Conservation (phyloP, 2,113 vertebrate genomes). For the Scophthalmus maximus region DNA sequence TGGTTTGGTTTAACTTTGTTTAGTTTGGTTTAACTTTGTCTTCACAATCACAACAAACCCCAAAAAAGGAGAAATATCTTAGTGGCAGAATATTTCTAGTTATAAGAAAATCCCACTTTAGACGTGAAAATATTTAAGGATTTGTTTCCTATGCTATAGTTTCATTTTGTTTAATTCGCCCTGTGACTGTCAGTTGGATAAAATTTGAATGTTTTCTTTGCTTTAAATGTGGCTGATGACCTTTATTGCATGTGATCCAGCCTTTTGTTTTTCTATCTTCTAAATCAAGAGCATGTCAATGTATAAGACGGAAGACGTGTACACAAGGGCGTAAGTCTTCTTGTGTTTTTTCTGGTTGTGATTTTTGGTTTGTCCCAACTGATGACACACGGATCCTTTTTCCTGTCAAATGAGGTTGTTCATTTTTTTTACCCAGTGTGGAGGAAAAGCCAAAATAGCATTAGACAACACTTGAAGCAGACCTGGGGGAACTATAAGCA, state of each 20-base stretch:
- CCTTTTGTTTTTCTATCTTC: not conserved
- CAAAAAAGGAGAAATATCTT: no score
- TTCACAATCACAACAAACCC: no score
- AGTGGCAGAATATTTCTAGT: no score
- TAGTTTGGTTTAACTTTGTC: no score
- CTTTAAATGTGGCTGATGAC: no score
- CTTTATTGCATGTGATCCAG: not conserved
- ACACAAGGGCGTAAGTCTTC: not conserved
- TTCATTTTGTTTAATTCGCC: no score
- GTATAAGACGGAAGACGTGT: not conserved
- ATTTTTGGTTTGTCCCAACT: not conserved
- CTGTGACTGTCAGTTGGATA: no score
- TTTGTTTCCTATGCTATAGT: no score
- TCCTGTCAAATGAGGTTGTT: slow-evolving; percentile 50
- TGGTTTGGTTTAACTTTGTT: no score
- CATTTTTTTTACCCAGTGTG: slow-evolving; percentile 62
- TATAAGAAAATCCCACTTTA: no score
- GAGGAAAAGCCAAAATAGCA: slow-evolving; percentile 75
- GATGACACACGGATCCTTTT: slow-evolving; percentile 42
- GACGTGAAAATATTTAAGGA: no score
- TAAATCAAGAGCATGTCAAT: not conserved
- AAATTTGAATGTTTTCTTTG: no score
- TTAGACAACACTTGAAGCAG: slow-evolving; percentile 56
- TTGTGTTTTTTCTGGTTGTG: not conserved
- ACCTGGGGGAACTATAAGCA: slow-evolving; percentile 48